Evolutionary conservation across 2,113 vertebrate species (phyloP).

Genomic region (Amphiprion percula): DNA sequence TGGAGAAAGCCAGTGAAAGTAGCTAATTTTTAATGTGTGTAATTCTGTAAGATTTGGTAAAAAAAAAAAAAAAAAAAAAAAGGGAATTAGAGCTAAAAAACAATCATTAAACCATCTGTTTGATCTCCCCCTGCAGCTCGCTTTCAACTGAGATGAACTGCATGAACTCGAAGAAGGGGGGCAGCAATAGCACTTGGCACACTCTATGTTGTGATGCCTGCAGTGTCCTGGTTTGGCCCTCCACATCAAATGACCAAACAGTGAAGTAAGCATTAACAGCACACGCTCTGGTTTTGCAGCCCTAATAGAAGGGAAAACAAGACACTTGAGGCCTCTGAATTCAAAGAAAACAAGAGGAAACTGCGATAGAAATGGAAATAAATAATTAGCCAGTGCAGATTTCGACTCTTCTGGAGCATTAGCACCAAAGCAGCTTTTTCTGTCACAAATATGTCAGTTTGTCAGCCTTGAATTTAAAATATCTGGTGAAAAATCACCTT

Average conservation of each 20-base stretch:
- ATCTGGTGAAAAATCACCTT: no score
- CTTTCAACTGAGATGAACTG: slow-evolving; percentile 53
- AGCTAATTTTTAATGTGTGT: neutral
- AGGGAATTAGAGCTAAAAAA: neutral
- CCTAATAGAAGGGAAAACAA: neutral
- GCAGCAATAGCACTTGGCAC: slow-evolving; percentile 51
- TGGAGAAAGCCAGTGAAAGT: neutral
- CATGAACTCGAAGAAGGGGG: slow-evolving; percentile 44
- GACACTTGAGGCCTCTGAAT: neutral
- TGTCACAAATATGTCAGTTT: neutral
- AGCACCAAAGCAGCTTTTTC: neutral
- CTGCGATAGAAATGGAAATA: neutral
- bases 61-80: no score
- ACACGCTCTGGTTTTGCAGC: slow-evolving; percentile 43
- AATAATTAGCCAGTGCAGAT: neutral
- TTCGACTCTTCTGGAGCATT: neutral
- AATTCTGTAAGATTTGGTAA: no score
- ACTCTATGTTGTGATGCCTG: slow-evolving; percentile 64
- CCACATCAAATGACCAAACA: slow-evolving; percentile 47
- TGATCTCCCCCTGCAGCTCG: slow-evolving; percentile 21
- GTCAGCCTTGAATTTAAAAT: neutral
- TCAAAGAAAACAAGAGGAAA: neutral
- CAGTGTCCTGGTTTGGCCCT: slow-evolving; percentile 69
- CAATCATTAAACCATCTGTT: slow-evolving; percentile 13
- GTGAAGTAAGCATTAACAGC: slow-evolving; percentile 37